Evolutionary conservation across 2,113 vertebrate species (phyloP).

Genomic region (Oceanites oceanicus): DNA sequence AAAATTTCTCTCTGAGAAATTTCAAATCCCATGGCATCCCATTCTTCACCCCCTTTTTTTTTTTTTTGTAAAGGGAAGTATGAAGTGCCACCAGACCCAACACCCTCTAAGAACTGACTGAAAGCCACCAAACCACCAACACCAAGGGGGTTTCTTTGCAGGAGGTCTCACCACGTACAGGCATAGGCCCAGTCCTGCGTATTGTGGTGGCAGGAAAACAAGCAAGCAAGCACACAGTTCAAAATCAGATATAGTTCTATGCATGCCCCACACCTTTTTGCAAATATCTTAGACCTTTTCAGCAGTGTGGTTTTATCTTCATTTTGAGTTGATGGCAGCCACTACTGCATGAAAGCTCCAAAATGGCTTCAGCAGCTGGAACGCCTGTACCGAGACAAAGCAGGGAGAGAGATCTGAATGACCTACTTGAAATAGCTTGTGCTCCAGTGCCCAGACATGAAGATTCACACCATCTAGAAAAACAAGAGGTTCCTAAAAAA

Average conservation of each 20-base stretch:
- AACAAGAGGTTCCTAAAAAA: neutral
- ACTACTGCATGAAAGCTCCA: neutral
- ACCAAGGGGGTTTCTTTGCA: neutral
- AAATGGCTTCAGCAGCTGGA: neutral
- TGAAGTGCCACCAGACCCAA: neutral
- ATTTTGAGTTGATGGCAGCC: neutral
- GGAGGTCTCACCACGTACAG: neutral
- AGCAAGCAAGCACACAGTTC: neutral
- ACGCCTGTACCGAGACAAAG: neutral
- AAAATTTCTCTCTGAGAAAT: neutral
- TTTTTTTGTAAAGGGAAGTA: neutral
- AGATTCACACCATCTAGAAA: neutral
- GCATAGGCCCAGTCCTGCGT: neutral
- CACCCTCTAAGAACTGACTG: neutral
- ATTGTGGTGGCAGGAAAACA: neutral
- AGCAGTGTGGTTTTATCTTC: neutral
- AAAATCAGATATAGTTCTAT: neutral
- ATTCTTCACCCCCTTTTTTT: neutral
- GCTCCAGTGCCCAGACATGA: neutral
- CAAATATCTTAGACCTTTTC: neutral
- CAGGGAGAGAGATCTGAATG: neutral
- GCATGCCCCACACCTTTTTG: neutral
- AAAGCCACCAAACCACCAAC: neutral
- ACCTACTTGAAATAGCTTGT: neutral
- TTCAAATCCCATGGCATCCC: neutral